A percentile compares a stretch with the other conserved stretches of the same genome.
phyloP scores from a whole-genome alignment of 2,797 vertebrate genomes.

The Sebastes cheni region DNA sequence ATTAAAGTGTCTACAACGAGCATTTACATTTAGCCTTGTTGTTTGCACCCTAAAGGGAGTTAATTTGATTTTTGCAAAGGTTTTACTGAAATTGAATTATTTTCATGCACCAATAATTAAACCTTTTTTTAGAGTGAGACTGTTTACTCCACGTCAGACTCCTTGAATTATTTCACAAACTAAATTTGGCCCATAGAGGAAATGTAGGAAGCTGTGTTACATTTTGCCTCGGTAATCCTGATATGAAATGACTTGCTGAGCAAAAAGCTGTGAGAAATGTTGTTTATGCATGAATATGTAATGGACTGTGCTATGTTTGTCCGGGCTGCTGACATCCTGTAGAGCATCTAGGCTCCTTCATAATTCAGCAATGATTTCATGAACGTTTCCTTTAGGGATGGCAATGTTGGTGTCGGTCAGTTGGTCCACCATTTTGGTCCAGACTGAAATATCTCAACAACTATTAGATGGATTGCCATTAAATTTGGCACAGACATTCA shows the following conservation, averaged over 20 bases:
- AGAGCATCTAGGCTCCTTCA: not conserved
- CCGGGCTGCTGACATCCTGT: not conserved
- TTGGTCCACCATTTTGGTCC: not conserved
- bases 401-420: not conserved
- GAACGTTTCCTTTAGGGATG: not conserved
- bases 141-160: not conserved
- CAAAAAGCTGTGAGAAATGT: slow-evolving; percentile 15
- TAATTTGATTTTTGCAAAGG: slow-evolving; percentile 22
- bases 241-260: slow-evolving; percentile 14
- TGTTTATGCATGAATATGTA: slow-evolving; percentile 27
- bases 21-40: not conserved
- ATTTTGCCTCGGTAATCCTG: not conserved
- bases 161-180: not conserved
- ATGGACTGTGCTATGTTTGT: slow-evolving; percentile 3
- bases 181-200: not conserved
- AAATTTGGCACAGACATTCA: not conserved
- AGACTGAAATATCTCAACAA: not conserved
- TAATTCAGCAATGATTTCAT: not conserved
- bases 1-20: not conserved
- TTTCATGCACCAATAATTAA: slow-evolving; percentile 1
- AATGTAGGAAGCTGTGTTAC: not conserved
- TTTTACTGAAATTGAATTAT: slow-evolving; percentile 28
- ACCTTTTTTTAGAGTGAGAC: not conserved
- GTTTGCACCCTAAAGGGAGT: not conserved
- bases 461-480: not conserved